Conservation (phyloP, 2,888 invertebrate species). For the Digitonthophagus gazella region DNA sequence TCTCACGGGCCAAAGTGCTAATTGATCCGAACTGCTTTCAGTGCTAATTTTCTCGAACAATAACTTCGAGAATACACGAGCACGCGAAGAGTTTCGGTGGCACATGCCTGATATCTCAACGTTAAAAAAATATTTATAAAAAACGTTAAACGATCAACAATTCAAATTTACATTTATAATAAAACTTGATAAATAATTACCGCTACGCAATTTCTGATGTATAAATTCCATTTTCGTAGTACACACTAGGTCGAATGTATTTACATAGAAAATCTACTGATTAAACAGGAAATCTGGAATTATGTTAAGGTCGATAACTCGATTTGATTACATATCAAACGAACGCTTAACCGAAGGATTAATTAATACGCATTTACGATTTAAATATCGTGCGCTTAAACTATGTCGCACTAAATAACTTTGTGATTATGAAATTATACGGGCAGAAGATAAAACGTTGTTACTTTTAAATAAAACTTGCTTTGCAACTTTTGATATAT, state of each 20-base stretch:
- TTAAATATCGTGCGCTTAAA: neutral
- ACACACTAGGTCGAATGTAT: neutral
- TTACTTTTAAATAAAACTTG: too few species aligned
- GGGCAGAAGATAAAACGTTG: neutral
- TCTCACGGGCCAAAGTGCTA: constrained; percentile 22
- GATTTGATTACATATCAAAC: neutral
- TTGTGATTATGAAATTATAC: neutral
- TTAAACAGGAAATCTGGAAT: neutral
- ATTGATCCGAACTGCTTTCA: constrained; percentile 7
- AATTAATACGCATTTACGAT: neutral
- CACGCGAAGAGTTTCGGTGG: neutral
- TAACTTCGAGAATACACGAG: neutral
- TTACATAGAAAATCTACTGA: neutral
- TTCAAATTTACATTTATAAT: too few species aligned
- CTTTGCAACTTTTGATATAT: too few species aligned
- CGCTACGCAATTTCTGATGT: too few species aligned
- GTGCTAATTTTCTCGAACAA: constrained; percentile 10
- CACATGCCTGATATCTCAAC: too few species aligned
- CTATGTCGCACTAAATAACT: neutral
- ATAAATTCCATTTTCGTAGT: neutral
- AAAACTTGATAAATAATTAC: too few species aligned
- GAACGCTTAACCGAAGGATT: neutral
- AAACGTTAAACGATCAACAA: too few species aligned
- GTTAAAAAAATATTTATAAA: too few species aligned
- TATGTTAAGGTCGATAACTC: neutral